phyloP scores from a whole-genome alignment of 1,140 invertebrate species.

The Acyrthosiphon pisum region DNA sequence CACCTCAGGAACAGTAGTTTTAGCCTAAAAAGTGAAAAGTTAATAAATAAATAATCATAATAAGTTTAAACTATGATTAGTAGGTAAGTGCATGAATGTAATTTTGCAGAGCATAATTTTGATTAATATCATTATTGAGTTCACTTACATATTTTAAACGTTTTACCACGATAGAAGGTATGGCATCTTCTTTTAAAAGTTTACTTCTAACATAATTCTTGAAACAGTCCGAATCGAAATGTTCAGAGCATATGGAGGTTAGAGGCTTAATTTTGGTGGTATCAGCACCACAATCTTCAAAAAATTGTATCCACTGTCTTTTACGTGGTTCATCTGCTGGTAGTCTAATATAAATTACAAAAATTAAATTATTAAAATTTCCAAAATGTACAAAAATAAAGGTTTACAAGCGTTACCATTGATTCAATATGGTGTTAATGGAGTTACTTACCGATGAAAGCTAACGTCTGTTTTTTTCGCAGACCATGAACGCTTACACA shows the following conservation, averaged over 20 bases:
- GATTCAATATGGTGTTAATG: too few species aligned
- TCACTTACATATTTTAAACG: conserved; percentile 19
- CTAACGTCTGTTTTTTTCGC: too few species aligned
- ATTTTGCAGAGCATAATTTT: background rate
- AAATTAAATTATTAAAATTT: background rate
- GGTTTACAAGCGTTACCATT: too few species aligned
- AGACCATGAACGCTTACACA: too few species aligned
- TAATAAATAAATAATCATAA: too few species aligned
- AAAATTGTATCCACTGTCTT: background rate
- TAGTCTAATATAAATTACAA: background rate
- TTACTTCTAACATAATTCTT: background rate
- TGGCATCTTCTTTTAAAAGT: background rate
- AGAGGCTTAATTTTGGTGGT: background rate
- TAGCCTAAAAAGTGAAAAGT: too few species aligned
- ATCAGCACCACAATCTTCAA: background rate
- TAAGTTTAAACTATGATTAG: background rate
- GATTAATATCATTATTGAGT: background rate
- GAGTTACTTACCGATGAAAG: too few species aligned
- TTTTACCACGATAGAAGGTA: background rate
- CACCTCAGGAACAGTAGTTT: too few species aligned
- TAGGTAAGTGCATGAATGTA: background rate
- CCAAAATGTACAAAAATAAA: background rate
- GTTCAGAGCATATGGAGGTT: background rate
- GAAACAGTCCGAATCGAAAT: background rate
- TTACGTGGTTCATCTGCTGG: conserved; percentile 17